Evolutionary conservation across 2,113 vertebrate species (phyloP).

Genomic region (Typhlomys cinereus): DNA sequence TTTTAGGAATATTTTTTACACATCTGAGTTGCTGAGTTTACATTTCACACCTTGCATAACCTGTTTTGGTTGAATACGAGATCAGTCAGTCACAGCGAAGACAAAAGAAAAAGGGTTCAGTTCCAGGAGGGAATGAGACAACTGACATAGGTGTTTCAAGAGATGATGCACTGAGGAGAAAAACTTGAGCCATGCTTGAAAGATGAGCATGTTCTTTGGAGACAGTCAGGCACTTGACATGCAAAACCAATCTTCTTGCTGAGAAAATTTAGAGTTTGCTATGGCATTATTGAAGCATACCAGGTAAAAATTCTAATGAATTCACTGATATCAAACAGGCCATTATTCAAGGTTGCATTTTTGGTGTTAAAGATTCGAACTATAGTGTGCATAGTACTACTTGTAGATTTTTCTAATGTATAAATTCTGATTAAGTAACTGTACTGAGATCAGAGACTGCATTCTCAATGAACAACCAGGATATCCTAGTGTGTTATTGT

Average conservation of each 20-base stretch:
- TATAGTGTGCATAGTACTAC: background rate
- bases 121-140: background rate
- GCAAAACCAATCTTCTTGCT: slow-evolving; percentile 20
- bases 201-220: background rate
- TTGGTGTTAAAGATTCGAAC: background rate
- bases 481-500: background rate
- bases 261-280: slow-evolving; percentile 13
- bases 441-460: background rate
- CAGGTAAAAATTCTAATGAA: background rate
- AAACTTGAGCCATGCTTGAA: slow-evolving; percentile 4
- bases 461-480: background rate
- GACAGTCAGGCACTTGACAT: background rate
- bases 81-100: background rate
- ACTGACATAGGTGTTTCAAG: background rate
- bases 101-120: slow-evolving; percentile 22
- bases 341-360: background rate
- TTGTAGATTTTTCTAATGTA: background rate
- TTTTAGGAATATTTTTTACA: slow-evolving; percentile 41
- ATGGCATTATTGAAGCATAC: background rate
- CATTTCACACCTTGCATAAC: background rate
- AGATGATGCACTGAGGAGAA: background rate
- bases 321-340: background rate
- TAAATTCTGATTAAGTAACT: background rate
- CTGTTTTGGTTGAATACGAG: slow-evolving; percentile 17
- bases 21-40: slow-evolving; percentile 10